A percentile compares a stretch with the other conserved stretches of the same genome.
Evolutionary conservation across 2,888 invertebrate genomes (phyloP).

Genomic region (Mylabris sibirica): DNA sequence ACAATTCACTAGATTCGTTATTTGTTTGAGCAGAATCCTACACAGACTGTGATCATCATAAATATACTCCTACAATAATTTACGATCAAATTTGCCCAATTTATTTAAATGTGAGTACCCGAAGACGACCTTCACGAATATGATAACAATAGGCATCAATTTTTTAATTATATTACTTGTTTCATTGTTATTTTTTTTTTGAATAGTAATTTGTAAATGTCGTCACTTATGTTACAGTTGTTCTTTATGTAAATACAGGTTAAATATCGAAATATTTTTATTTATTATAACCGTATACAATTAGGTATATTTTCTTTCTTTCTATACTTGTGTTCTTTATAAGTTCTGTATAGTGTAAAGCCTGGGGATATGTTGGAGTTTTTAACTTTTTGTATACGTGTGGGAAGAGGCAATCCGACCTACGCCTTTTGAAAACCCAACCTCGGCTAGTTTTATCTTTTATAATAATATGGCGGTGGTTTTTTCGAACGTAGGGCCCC

Average conservation of each 20-base stretch:
- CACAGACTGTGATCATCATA: background rate
- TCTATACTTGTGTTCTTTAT: constrained; percentile 22
- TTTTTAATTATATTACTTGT: constrained; percentile 18
- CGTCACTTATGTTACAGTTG: background rate
- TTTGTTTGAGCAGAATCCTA: background rate
- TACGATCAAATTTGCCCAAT: constrained; percentile 29
- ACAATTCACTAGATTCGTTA: no score
- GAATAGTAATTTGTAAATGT: background rate
- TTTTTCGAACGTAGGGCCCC: background rate
- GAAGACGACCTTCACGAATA: constrained; percentile 21
- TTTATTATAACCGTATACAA: constrained; percentile 30
- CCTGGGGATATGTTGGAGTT: constrained; percentile 25
- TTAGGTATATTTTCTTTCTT: constrained; percentile 29
- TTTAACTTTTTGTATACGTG: constrained; percentile 20
- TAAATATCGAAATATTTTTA: constrained; percentile 17
- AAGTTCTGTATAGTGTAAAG: constrained; percentile 11
- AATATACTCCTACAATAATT: constrained; percentile 26
- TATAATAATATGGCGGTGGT: constrained; percentile 7
- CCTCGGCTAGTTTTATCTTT: constrained; percentile 2
- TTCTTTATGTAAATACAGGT: background rate
- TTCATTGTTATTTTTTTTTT: background rate
- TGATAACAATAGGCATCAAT: constrained; percentile 17
- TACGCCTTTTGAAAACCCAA: constrained; percentile 18
- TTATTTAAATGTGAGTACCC: constrained; percentile 28
- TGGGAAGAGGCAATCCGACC: constrained; percentile 28